phyloP scores from a whole-genome alignment of 2,797 vertebrate species.

The Cynodonichthys magdalenae region DNA sequence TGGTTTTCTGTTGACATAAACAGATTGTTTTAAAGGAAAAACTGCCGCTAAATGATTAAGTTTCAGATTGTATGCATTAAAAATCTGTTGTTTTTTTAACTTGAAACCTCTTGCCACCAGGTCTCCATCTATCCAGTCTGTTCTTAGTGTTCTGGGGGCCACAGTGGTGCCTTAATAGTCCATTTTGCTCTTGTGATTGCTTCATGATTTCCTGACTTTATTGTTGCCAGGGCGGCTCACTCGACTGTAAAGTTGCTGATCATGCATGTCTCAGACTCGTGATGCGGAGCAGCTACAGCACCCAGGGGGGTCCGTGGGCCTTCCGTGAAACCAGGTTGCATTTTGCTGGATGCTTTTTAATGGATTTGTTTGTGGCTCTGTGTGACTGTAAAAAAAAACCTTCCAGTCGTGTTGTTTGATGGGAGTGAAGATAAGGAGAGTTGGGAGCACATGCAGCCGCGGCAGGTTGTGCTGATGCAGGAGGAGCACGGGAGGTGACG shows the following conservation, averaged over 20 bases:
- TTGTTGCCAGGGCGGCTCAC: slow-evolving; percentile 38
- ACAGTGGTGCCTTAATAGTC: slow-evolving; percentile 39
- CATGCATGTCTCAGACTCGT: slow-evolving; percentile 6
- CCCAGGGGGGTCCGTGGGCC: slow-evolving; percentile 32
- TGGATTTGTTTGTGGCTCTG: slow-evolving; percentile 1
- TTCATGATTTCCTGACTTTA: slow-evolving; percentile 47
- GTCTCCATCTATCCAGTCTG: slow-evolving; percentile 8
- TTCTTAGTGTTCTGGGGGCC: slow-evolving; percentile 14
- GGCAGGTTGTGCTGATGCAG: slow-evolving; percentile 30
- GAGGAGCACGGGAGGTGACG: slow-evolving; percentile 21
- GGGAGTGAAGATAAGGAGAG: slow-evolving; percentile 1
- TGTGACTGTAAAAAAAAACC: slow-evolving; percentile 7
- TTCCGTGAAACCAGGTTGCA: slow-evolving; percentile 19
- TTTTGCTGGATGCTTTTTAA: slow-evolving; percentile 23
- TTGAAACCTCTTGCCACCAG: background rate
- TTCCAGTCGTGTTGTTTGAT: slow-evolving; percentile 1
- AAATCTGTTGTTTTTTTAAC: too few species aligned
- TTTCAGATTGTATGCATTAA: too few species aligned
- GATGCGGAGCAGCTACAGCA: slow-evolving; percentile 30
- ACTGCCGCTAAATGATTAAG: too few species aligned
- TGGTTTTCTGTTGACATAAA: too few species aligned
- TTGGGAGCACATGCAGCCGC: slow-evolving; percentile 31
- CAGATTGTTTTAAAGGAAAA: too few species aligned
- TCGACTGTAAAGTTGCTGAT: slow-evolving; percentile 43
- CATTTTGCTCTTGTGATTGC: slow-evolving; percentile 34